Evolutionary conservation across 2,113 vertebrate species (phyloP).

Genomic region (Lepisosteus oculatus): DNA sequence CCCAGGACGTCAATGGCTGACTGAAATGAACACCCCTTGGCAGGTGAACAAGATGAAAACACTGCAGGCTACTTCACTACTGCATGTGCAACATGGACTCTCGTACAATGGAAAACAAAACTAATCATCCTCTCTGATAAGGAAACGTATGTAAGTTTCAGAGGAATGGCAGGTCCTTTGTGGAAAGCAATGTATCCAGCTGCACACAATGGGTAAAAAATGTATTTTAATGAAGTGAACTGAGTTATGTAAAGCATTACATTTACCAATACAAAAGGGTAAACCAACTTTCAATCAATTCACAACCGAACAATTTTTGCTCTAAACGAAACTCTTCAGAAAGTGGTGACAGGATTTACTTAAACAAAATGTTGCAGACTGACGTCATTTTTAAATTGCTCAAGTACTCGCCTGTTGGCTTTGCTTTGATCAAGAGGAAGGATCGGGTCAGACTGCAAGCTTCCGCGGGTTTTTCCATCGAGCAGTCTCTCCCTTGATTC

Average conservation of each 20-base stretch:
- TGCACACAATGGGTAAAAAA: too few species aligned
- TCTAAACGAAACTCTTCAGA: too few species aligned
- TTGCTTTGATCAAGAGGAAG: conserved; percentile 36
- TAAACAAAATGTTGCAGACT: not conserved
- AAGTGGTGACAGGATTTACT: not conserved
- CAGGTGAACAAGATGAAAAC: not conserved
- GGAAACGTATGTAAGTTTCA: too few species aligned
- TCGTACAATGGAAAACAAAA: too few species aligned
- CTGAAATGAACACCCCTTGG: conserved; percentile 32
- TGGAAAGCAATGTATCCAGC: too few species aligned
- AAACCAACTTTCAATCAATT: too few species aligned
- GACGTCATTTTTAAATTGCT: not conserved
- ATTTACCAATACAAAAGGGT: too few species aligned
- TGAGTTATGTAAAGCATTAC: too few species aligned
- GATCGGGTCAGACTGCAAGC: not conserved
- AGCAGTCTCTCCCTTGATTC: not conserved
- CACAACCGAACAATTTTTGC: too few species aligned
- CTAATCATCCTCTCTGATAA: too few species aligned
- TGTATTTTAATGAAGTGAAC: too few species aligned
- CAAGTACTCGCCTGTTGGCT: conserved; percentile 37
- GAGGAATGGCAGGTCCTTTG: too few species aligned
- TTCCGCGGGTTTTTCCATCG: not conserved
- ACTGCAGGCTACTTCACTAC: not conserved
- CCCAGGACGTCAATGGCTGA: conserved; percentile 87
- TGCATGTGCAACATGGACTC: not conserved